Conservation (phyloP, 2,113 vertebrate species). For the Phalacrocorax aristotelis region DNA sequence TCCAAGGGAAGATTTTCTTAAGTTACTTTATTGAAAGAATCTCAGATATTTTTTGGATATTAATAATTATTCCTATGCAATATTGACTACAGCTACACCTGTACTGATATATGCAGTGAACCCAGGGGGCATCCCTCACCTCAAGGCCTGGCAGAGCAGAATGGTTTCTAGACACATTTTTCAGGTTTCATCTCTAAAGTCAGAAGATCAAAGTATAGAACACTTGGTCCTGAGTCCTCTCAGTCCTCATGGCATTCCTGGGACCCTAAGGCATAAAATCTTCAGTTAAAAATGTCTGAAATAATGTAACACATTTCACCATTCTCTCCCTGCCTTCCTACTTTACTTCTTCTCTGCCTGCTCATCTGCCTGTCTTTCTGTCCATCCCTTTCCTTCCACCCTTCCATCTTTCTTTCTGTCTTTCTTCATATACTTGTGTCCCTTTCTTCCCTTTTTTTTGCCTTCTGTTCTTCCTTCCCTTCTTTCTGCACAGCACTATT, state of each 20-base stretch:
- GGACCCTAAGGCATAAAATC: background rate
- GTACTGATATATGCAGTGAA: background rate
- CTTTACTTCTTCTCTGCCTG: background rate
- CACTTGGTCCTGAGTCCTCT: background rate
- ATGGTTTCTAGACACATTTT: background rate
- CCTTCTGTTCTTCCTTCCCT: background rate
- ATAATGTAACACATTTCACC: background rate
- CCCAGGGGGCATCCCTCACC: too few relatives aligned
- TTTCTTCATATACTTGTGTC: background rate
- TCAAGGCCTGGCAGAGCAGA: background rate
- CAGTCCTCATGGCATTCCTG: background rate
- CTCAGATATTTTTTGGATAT: background rate
- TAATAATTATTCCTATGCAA: background rate
- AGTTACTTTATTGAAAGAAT: background rate
- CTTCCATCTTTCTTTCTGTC: background rate
- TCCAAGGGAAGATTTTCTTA: background rate
- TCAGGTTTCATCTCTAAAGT: background rate
- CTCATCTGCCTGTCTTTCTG: background rate
- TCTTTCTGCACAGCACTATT: background rate
- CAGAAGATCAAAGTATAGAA: background rate
- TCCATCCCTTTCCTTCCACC: background rate
- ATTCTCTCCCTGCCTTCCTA: background rate
- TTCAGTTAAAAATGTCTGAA: background rate
- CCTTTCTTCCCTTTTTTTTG: background rate
- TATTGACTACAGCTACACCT: background rate